Evolutionary conservation across 2,113 vertebrate species (phyloP).

Genomic region (Numida meleagris): DNA sequence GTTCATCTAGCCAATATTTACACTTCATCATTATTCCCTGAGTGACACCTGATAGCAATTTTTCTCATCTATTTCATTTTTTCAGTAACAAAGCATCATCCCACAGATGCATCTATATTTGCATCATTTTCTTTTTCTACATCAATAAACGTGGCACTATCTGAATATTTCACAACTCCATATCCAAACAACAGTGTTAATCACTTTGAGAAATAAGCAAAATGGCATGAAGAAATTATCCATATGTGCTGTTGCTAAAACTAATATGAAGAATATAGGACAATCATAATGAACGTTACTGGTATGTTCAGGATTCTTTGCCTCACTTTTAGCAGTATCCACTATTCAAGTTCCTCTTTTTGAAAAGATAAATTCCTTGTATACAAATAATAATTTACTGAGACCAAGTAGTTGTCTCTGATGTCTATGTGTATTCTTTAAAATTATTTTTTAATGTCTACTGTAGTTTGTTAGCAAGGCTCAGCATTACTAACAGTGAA

Average conservation of each 20-base stretch:
- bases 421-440: not conserved
- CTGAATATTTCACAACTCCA: not conserved
- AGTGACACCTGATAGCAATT: not conserved
- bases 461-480: not conserved
- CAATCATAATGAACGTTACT: not conserved
- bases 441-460: not conserved
- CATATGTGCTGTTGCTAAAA: not conserved
- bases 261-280: not conserved
- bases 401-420: not conserved
- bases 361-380: not conserved
- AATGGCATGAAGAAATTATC: not conserved
- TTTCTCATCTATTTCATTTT: not conserved
- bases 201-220: not conserved
- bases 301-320: not conserved
- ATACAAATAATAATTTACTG: not conserved
- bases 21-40: not conserved
- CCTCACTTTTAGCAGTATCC: not conserved
- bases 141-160: not conserved
- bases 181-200: not conserved
- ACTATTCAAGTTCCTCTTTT: not conserved
- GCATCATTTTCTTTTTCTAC: not conserved
- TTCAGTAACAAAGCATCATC: not conserved
- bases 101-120: not conserved
- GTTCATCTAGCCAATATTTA: not conserved
- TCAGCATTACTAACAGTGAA: not conserved